Conservation (phyloP, 2,888 invertebrate species). For the Aphodius granarius region DNA sequence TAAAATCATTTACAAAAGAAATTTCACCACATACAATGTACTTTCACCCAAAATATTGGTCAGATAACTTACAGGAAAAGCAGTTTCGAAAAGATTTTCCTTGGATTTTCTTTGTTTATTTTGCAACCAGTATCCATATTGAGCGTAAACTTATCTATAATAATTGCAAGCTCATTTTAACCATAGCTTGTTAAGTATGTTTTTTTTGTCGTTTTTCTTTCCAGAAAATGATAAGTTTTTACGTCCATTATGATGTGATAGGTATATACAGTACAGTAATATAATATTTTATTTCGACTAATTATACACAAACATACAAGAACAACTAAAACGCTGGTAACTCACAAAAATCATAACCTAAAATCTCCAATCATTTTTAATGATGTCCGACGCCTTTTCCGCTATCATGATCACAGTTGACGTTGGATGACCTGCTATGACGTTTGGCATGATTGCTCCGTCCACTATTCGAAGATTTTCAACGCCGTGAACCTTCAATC, state of each 20-base stretch:
- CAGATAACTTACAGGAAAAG: conserved; percentile 27
- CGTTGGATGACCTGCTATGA: conserved; percentile 61
- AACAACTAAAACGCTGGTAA: not conserved
- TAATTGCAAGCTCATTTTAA: too few relatives aligned
- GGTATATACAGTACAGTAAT: too few relatives aligned
- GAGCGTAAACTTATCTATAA: too few relatives aligned
- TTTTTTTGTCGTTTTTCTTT: too few relatives aligned
- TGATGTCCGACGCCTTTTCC: conserved; percentile 61
- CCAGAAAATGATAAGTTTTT: too few relatives aligned
- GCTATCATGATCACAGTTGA: conserved; percentile 62
- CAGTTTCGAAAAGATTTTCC: conserved; percentile 33
- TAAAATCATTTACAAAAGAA: too few relatives aligned
- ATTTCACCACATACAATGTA: too few relatives aligned
- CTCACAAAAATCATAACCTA: too few relatives aligned
- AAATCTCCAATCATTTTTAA: conserved; percentile 52
- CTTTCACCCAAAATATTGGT: too few relatives aligned
- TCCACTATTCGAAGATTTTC: conserved; percentile 60
- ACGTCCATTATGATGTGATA: too few relatives aligned
- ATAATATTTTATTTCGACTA: not conserved
- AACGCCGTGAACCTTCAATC: conserved; percentile 57
- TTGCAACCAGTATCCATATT: conserved; percentile 36
- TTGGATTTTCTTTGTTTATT: conserved; percentile 35
- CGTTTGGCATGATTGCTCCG: conserved; percentile 61
- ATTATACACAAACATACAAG: not conserved
- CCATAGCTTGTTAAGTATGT: too few relatives aligned